Percentiles rank a stretch among this genome's conserved stretches.
Conservation (phyloP, 2,888 invertebrate genomes). For the Heteropelma amictum region DNA sequence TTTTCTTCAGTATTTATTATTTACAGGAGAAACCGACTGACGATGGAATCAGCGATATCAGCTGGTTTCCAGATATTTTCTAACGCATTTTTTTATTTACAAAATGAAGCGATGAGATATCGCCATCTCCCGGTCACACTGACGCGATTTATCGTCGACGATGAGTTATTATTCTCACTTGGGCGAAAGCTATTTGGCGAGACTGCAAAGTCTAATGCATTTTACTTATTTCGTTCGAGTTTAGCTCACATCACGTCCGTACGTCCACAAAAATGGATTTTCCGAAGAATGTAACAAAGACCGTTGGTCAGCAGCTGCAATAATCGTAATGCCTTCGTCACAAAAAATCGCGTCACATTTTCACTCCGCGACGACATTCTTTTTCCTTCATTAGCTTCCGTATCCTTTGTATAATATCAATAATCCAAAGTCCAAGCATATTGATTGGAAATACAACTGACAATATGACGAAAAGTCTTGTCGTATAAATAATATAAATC, state of each 20-base stretch:
- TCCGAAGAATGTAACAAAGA: not conserved
- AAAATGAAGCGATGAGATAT: constrained; percentile 11
- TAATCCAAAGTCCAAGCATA: constrained; percentile 31
- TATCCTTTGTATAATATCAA: not conserved
- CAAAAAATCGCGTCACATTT: too few relatives aligned
- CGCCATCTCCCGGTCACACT: too few relatives aligned
- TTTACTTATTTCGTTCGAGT: too few relatives aligned
- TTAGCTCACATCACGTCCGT: too few relatives aligned
- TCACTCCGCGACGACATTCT: not conserved
- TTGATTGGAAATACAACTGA: constrained; percentile 55
- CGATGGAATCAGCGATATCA: too few relatives aligned
- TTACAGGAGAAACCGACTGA: constrained; percentile 48
- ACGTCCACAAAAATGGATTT: constrained; percentile 18
- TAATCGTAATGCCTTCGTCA: too few relatives aligned
- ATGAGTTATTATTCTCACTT: not conserved
- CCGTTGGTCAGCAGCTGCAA: too few relatives aligned
- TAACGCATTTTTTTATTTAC: constrained; percentile 42
- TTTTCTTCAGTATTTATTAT: constrained; percentile 36
- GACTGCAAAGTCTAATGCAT: too few relatives aligned
- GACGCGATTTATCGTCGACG: not conserved
- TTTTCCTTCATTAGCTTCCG: not conserved
- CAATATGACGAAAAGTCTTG: constrained; percentile 60
- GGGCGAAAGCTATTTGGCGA: too few relatives aligned
- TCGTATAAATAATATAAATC: constrained; percentile 67
- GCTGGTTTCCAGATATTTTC: constrained; percentile 31